A percentile compares a stretch with the other conserved stretches of the same genome.
Conservation (phyloP, 2,113 vertebrate genomes). For the Rissa tridactyla region DNA sequence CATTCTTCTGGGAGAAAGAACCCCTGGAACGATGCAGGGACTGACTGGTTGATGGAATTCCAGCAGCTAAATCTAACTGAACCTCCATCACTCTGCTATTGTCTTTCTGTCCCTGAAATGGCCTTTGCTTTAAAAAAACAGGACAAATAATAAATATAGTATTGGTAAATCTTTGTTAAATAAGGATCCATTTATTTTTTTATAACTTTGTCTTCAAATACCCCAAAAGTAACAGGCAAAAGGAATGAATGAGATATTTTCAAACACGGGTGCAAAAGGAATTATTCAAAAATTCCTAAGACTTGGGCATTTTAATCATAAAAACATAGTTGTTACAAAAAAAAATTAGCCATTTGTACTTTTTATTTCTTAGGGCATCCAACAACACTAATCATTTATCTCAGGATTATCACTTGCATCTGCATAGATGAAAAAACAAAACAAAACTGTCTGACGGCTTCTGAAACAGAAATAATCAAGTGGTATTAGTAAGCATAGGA, state of each 20-base stretch:
- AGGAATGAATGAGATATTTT: neutral
- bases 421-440: neutral
- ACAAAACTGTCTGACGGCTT: neutral
- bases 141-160: neutral
- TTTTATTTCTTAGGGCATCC: neutral
- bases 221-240: neutral
- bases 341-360: neutral
- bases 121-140: neutral
- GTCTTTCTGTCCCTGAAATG: neutral
- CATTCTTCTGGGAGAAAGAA: neutral
- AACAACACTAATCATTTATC: neutral
- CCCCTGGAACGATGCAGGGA: neutral
- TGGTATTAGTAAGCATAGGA: neutral
- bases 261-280: neutral
- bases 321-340: neutral
- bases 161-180: neutral
- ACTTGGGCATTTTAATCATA: neutral
- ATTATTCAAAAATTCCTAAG: neutral
- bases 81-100: neutral
- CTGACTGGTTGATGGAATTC: neutral
- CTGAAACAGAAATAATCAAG: neutral
- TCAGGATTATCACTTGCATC: neutral
- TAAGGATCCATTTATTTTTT: neutral
- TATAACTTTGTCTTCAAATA: neutral
- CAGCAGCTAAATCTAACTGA: neutral